phyloP scores from a whole-genome alignment of 2,113 vertebrate species.

The Callionymus lyra region DNA sequence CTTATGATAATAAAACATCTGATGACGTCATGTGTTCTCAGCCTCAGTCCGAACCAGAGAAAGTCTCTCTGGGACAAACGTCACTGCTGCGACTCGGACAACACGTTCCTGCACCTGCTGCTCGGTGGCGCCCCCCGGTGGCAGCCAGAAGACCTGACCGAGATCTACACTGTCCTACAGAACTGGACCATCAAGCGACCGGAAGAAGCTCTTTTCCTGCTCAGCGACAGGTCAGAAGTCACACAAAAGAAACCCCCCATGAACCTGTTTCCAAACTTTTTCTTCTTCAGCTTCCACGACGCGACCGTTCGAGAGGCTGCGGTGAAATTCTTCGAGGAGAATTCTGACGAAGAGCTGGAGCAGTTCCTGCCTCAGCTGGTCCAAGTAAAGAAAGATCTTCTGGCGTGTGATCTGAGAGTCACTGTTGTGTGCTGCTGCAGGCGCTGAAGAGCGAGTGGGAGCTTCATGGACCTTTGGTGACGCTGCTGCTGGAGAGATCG shows the following conservation, averaged over 20 bases:
- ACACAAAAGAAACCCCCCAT: too few relatives aligned
- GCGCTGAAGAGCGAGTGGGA: constrained; percentile 83
- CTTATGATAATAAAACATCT: too few relatives aligned
- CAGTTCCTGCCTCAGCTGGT: constrained; percentile 78
- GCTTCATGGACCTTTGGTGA: constrained; percentile 73
- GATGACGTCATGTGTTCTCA: constrained; percentile 20
- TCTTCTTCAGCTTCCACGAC: constrained; percentile 76
- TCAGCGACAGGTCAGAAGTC: constrained; percentile 61
- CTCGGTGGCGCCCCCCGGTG: constrained; percentile 71
- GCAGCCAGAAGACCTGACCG: constrained; percentile 61
- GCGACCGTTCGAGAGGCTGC: constrained; percentile 71
- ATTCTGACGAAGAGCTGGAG: constrained; percentile 72
- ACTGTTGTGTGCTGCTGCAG: constrained; percentile 40
- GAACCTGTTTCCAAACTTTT: not conserved
- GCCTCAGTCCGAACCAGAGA: constrained; percentile 74
- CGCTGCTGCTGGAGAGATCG: constrained; percentile 70
- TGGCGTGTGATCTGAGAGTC: too few relatives aligned
- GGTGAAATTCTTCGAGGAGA: constrained; percentile 68
- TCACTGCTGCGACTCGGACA: constrained; percentile 53
- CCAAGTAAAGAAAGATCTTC: constrained; percentile 64
- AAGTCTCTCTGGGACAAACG: constrained; percentile 76
- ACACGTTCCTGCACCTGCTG: constrained; percentile 70
- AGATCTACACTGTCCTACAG: constrained; percentile 65
- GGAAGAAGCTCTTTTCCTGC: constrained; percentile 74
- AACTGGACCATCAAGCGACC: constrained; percentile 68